Percentiles rank a stretch among this genome's conserved stretches.
phyloP scores from a whole-genome alignment of 2,797 vertebrate genomes.

The Sciaenops ocellatus region DNA sequence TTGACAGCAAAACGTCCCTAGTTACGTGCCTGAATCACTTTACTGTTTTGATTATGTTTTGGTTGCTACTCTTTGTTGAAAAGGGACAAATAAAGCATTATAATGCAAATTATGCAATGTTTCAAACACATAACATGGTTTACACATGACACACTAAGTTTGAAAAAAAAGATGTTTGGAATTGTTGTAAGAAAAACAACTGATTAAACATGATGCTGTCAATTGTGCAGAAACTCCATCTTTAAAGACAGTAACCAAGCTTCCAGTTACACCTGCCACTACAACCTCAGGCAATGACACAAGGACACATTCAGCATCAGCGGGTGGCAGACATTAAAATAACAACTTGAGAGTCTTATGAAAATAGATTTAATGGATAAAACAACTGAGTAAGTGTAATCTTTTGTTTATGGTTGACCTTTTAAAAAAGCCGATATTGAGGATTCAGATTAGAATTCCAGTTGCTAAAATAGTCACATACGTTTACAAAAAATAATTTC shows the following conservation, averaged over 20 bases:
- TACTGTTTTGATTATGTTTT: constrained; percentile 1
- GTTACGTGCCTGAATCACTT: neutral
- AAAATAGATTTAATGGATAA: constrained; percentile 41
- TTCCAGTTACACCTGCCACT: constrained; percentile 34
- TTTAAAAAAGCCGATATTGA: constrained; percentile 5
- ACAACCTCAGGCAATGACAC: constrained; percentile 24
- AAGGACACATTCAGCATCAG: constrained; percentile 23
- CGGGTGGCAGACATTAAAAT: constrained; percentile 24
- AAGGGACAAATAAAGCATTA: constrained; percentile 24
- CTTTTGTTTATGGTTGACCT: neutral
- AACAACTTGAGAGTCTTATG: constrained; percentile 49
- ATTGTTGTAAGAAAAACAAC: constrained; percentile 24
- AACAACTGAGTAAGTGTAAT: constrained; percentile 7
- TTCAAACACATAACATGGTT: neutral
- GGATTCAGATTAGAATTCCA: constrained; percentile 1
- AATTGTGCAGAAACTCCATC: constrained; percentile 27
- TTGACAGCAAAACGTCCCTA: neutral
- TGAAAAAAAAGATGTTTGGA: neutral
- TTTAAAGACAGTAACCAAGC: constrained; percentile 24
- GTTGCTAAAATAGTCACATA: too few relatives aligned
- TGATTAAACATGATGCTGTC: constrained; percentile 33
- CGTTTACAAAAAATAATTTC: neutral
- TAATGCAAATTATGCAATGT: neutral
- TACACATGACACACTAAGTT: neutral
- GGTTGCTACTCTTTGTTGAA: constrained; percentile 4